Conservation (phyloP, 2,888 invertebrate species). For the Carpatolechia fugitivella region DNA sequence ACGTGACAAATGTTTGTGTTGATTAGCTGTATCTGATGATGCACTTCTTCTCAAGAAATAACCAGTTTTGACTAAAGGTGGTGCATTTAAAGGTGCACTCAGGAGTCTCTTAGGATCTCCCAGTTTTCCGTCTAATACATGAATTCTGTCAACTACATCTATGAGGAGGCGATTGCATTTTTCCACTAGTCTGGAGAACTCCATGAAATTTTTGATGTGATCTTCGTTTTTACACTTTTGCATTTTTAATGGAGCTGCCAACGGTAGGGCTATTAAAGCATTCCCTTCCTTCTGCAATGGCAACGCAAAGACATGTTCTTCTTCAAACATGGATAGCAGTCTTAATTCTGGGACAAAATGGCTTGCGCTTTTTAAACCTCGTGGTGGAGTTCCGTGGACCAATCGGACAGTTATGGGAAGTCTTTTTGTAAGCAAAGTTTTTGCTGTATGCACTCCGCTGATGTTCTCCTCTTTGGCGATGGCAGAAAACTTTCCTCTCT, state of each 20-base stretch:
- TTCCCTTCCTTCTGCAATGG: conserved; percentile 90
- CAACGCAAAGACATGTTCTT: conserved; percentile 90
- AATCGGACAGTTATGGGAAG: conserved; percentile 95
- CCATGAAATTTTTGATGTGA: conserved; percentile 85
- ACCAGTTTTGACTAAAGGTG: conserved; percentile 79
- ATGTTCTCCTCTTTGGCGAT: conserved; percentile 96
- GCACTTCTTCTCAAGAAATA: conserved; percentile 87
- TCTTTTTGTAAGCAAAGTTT: conserved; percentile 92
- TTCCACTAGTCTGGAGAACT: conserved; percentile 88
- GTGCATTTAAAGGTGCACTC: conserved; percentile 62
- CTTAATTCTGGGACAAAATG: conserved; percentile 92
- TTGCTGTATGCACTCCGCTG: conserved; percentile 95
- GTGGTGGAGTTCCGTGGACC: conserved; percentile 93
- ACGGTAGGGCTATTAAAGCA: conserved; percentile 88
- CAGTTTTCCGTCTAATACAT: conserved; percentile 89
- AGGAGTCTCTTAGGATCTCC: conserved; percentile 81
- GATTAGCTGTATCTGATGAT: conserved; percentile 86
- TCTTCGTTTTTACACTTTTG: conserved; percentile 91
- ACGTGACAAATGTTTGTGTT: conserved; percentile 73
- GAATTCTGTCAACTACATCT: conserved; percentile 89
- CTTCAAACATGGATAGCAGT: conserved; percentile 90
- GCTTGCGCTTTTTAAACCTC: conserved; percentile 88
- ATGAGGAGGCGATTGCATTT: conserved; percentile 86
- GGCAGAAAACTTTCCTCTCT: conserved; percentile 94
- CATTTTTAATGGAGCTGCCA: conserved; percentile 91